Percentiles rank a stretch among this genome's conserved stretches.
These are phyloP conservation scores for Eupithecia centaureata DNA, from an alignment of 2,888 invertebrate genomes.

Conservation along the genomic window DNA sequence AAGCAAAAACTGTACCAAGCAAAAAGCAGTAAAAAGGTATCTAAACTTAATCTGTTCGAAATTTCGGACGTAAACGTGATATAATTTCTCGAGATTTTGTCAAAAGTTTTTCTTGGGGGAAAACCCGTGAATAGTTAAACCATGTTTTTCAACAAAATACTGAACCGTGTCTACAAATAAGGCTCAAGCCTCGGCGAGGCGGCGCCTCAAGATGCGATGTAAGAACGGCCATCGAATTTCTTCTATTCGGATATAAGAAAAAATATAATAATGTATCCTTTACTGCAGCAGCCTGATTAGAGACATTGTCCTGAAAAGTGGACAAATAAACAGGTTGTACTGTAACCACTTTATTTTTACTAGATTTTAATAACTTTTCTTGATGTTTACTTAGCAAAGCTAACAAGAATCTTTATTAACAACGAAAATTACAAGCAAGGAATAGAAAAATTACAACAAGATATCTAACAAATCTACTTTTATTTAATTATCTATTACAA, in stretches of 20 bases:
- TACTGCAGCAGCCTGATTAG: conserved; percentile 34
- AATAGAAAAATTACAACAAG: no score
- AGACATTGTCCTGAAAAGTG: conserved; percentile 10
- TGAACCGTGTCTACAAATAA: background rate
- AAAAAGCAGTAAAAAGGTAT: no score
- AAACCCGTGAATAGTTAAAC: background rate
- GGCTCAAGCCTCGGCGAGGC: conserved; percentile 62
- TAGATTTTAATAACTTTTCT: background rate
- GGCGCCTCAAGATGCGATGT: conserved; percentile 63
- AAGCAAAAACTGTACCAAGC: no score
- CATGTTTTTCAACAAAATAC: background rate
- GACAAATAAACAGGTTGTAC: background rate
- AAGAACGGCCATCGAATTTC: conserved; percentile 66
- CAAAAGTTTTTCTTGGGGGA: no score
- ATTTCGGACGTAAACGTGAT: background rate
- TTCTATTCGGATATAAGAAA: conserved; percentile 61
- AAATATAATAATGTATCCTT: conserved; percentile 49
- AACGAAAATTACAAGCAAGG: no score
- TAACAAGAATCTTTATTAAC: no score
- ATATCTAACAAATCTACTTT: background rate
- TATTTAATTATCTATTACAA: background rate
- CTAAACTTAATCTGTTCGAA: background rate
- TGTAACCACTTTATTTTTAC: background rate
- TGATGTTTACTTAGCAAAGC: background rate
- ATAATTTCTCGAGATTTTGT: no score